Evolutionary conservation across 2,113 vertebrate genomes (phyloP), one percentile per base, ranked within the genome.

Genomic region (Gallinago jamesoni): DNA sequence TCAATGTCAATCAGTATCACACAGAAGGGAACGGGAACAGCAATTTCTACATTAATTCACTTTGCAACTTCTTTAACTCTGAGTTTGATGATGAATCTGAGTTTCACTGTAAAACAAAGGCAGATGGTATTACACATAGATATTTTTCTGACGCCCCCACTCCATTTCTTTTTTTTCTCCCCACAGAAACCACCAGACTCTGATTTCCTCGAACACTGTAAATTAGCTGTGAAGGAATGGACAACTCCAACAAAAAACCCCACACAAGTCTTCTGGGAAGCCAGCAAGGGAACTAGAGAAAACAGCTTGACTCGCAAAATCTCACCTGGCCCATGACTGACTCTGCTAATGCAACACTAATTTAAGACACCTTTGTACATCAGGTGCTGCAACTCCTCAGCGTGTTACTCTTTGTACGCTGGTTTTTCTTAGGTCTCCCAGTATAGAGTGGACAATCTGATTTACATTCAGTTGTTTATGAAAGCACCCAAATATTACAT

Each of bases 331-430:
- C 11, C n/a, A 84, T 74, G 70, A 82, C 1, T 43, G 70, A 50
- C 27, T 66, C 67, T 78, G 35, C 62, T 48, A 80, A 88, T 60
- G 62, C 67, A 93, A 73, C 76, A 73, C 18, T 96, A 78, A 90
- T 53, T 93, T 75, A 57, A 75, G 84, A 47, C 57, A 48, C 23
- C 41, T 79, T 89, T 77, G 37, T 85, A 35, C 27, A 74, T 68
- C 77, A 94, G 96, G 95, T 96, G 94, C 69, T 60, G 35, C 64
- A 89, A 45, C n/a, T 90, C 53, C 37, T 90, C 68, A 60, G 15
- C 48, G 53, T 33, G 10, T 64, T 81, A 41, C 35, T 75, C 10
- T 67, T 75, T 76, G n/a, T 68, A 35, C 23, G 50, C 27, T 48
- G 39, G 8, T 48, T 90, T 45, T 90, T 53, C 27, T 57, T 89